phyloP scores from a whole-genome alignment of 2,113 vertebrate genomes.

The Oryzias curvinotus region DNA sequence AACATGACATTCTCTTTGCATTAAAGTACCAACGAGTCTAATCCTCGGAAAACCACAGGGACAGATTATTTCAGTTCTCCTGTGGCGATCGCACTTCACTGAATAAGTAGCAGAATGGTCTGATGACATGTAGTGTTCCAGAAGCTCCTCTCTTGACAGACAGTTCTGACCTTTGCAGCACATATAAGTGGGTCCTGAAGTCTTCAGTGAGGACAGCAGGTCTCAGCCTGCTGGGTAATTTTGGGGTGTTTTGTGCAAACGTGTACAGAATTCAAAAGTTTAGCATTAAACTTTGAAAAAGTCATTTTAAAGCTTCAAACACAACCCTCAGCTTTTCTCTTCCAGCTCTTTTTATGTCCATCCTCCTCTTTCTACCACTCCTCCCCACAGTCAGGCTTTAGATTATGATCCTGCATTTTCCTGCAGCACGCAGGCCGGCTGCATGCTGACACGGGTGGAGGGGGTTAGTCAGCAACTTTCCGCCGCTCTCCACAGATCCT shows the following conservation, averaged over 20 bases:
- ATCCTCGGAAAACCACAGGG: no score
- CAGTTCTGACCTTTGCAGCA: conserved; percentile 61
- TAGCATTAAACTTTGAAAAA: no score
- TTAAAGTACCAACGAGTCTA: not conserved
- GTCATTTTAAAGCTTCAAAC: not conserved
- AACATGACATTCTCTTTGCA: conserved; percentile 40
- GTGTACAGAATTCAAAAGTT: no score
- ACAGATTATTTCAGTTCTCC: no score
- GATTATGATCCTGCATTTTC: conserved; percentile 47
- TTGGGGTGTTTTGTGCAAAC: conserved; percentile 57
- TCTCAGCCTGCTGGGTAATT: conserved; percentile 80
- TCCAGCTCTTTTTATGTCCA: not conserved
- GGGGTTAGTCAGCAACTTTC: conserved; percentile 35
- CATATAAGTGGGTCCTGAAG: conserved; percentile 68
- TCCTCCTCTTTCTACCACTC: not conserved
- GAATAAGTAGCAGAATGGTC: not conserved
- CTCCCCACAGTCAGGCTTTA: conserved; percentile 7
- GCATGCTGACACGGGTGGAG: conserved; percentile 42
- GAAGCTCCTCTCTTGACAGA: conserved; percentile 48
- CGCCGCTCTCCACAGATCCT: not conserved
- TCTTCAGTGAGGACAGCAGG: conserved; percentile 63
- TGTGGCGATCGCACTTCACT: no score
- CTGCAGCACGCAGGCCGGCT: conserved; percentile 46
- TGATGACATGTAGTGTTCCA: conserved; percentile 24
- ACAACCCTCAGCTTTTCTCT: not conserved